A percentile compares a stretch with the other conserved stretches of the same genome.
These are phyloP conservation scores for Propithecus coquereli DNA, from an alignment of 2,113 vertebrate genomes.

Conservation along the genomic window DNA sequence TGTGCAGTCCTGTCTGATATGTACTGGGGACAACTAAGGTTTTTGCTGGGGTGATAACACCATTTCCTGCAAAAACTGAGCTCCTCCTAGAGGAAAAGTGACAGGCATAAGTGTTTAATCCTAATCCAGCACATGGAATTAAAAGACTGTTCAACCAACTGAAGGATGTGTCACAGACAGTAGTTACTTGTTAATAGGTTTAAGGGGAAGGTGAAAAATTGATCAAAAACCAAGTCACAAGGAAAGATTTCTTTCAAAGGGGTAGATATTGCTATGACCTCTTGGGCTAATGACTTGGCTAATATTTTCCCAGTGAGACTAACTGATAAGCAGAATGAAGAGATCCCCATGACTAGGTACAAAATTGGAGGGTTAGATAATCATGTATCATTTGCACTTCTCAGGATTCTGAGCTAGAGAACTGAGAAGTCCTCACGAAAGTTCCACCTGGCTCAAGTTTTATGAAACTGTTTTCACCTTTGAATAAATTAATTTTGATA, in stretches of 20 bases:
- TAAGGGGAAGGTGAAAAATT: conserved; percentile 15
- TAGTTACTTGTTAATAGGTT: neutral
- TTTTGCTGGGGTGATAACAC: neutral
- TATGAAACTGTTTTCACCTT: neutral
- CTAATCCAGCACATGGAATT: neutral
- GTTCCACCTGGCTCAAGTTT: neutral
- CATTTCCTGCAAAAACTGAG: neutral
- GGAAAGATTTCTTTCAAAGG: neutral
- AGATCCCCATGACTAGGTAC: neutral
- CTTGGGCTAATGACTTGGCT: neutral
- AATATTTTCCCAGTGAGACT: neutral
- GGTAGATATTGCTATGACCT: neutral
- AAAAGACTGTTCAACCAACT: neutral
- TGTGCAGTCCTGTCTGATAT: neutral
- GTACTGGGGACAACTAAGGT: neutral
- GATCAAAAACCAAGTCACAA: neutral
- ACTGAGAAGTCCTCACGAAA: neutral
- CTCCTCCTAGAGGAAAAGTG: neutral
- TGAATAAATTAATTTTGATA: conserved; percentile 6
- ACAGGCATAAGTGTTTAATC: neutral
- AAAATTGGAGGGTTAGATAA: neutral
- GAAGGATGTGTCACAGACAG: neutral
- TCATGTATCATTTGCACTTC: neutral
- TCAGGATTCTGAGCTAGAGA: neutral
- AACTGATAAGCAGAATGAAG: neutral